These are phyloP conservation scores for Hypsopygia costalis DNA, from an alignment of 2,888 invertebrate genomes.

Conservation along the genomic window DNA sequence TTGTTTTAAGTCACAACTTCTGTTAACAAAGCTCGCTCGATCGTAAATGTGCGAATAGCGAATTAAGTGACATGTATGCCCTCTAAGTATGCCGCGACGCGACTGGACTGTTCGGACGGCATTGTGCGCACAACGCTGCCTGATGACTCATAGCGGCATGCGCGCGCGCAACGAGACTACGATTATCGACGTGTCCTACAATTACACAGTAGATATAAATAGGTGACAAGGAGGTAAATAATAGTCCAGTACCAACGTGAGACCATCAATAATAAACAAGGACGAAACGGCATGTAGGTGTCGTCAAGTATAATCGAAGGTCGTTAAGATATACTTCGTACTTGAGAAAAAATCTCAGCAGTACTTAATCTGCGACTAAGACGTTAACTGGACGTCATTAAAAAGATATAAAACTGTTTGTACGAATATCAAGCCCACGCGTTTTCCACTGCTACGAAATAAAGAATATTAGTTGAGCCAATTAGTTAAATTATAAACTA, in stretches of 20 bases:
- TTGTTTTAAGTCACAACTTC: conserved; percentile 44
- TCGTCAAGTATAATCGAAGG: conserved; percentile 56
- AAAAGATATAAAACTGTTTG: conserved; percentile 16
- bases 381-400: conserved; percentile 16
- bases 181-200: conserved; percentile 66
- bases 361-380: conserved; percentile 13
- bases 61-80: conserved; percentile 70
- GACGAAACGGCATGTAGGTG: conserved; percentile 50
- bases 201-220: conserved; percentile 61
- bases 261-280: conserved; percentile 58
- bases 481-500: conserved; percentile 27
- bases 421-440: neutral
- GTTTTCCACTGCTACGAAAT: conserved; percentile 1
- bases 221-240: conserved; percentile 71
- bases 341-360: conserved; percentile 17
- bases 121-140: conserved; percentile 71
- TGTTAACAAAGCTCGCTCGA: conserved; percentile 30
- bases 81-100: conserved; percentile 72
- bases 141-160: conserved; percentile 69
- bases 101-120: conserved; percentile 71
- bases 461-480: conserved; percentile 17
- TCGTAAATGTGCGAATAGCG: conserved; percentile 42
- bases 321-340: conserved; percentile 25
- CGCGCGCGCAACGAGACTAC: conserved; percentile 66
- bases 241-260: conserved; percentile 42